These are phyloP conservation scores for Euborellia annulipes DNA, from an alignment of 1,140 invertebrate species.

Conservation along the genomic window DNA sequence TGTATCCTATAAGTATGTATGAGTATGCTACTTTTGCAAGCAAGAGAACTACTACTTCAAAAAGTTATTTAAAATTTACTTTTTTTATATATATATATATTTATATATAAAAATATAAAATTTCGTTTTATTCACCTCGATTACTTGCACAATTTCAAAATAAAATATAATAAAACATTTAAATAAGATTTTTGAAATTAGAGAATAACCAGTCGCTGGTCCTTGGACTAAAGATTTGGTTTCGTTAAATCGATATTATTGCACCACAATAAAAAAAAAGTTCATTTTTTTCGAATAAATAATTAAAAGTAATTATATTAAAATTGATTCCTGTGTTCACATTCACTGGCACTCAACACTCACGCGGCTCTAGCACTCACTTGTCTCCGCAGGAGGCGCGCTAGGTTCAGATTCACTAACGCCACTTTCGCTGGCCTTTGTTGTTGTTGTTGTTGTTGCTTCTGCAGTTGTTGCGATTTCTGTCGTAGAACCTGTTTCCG, in stretches of 20 bases:
- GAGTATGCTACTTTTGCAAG: background rate
- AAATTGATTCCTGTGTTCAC: slow-evolving; percentile 12
- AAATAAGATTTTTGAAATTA: slow-evolving; percentile 5
- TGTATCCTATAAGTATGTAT: slow-evolving; percentile 3
- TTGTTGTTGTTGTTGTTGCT: background rate
- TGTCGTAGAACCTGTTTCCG: no score
- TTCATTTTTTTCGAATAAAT: slow-evolving; percentile 6
- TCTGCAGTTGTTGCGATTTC: no score
- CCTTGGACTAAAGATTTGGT: background rate
- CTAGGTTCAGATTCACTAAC: no score
- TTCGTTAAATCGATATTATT: background rate
- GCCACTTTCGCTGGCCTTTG: background rate
- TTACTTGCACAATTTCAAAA: slow-evolving; percentile 10
- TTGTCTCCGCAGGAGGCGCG: slow-evolving; percentile 10
- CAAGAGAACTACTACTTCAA: background rate
- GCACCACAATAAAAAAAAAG: slow-evolving; percentile 8
- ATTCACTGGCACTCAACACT: slow-evolving; percentile 13
- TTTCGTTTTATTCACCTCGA: slow-evolving; percentile 10
- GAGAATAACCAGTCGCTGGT: background rate
- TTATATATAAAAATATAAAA: slow-evolving; percentile 14
- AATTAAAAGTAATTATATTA: slow-evolving; percentile 1
- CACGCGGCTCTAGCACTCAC: slow-evolving; percentile 17
- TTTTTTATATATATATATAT: slow-evolving; percentile 7
- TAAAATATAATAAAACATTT: background rate
- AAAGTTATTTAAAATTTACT: slow-evolving; percentile 7